Percentiles rank a stretch among this genome's conserved stretches.
phyloP scores from a whole-genome alignment of 2,888 invertebrate genomes.

The Diadegma fenestrale region DNA sequence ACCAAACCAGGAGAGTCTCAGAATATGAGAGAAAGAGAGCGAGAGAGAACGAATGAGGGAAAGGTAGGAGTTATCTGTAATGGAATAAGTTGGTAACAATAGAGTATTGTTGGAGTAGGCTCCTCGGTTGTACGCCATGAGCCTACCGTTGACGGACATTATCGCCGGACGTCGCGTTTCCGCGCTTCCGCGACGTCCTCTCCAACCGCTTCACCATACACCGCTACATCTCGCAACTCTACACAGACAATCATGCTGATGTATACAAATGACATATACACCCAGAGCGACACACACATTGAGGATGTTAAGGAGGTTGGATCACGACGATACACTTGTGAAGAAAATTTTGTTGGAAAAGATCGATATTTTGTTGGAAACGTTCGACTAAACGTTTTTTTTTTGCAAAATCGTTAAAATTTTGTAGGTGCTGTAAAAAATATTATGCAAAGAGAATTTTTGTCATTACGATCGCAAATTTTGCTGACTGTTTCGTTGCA shows the following conservation, averaged over 20 bases:
- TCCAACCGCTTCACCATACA: not conserved
- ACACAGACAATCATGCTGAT: slow-evolving; percentile 1
- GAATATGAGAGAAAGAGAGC: slow-evolving; percentile 68
- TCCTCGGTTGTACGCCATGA: slow-evolving; percentile 73
- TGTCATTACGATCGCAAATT: too few species aligned
- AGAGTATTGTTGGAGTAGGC: slow-evolving; percentile 83
- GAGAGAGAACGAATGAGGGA: slow-evolving; percentile 70
- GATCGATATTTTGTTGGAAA: too few species aligned
- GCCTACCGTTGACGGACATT: slow-evolving; percentile 83
- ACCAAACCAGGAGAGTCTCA: slow-evolving; percentile 55
- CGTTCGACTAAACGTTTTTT: too few species aligned
- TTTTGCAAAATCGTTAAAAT: too few species aligned
- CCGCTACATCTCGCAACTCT: slow-evolving; percentile 1
- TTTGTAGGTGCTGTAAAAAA: too few species aligned
- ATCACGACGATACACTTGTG: too few species aligned
- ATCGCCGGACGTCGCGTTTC: slow-evolving; percentile 84
- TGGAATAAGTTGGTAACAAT: slow-evolving; percentile 85
- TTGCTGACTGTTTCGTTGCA: too few species aligned
- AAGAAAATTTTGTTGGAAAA: too few species aligned
- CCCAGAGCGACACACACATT: too few species aligned
- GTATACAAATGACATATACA: not conserved
- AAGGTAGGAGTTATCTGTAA: slow-evolving; percentile 83
- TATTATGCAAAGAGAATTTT: too few species aligned
- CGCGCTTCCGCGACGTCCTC: slow-evolving; percentile 76
- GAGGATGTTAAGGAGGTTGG: too few species aligned